Percentiles rank a stretch among this genome's conserved stretches.
phyloP scores from a whole-genome alignment of 1,140 invertebrate genomes.

The Procambarus virginalis region DNA sequence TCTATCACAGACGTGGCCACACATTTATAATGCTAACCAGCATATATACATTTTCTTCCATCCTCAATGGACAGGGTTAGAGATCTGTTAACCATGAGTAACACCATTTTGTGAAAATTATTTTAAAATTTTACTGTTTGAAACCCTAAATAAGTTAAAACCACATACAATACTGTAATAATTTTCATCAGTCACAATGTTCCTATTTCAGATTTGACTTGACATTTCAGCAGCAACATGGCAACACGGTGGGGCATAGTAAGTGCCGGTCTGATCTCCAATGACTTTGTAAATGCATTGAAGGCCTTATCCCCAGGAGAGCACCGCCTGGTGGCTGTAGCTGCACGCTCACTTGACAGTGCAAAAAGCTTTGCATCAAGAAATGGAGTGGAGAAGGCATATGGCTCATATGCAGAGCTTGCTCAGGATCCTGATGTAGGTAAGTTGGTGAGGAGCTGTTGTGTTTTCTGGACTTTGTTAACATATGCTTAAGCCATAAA shows the following conservation, averaged over 20 bases:
- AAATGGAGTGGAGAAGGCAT: constrained; percentile 82
- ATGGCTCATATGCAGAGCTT: constrained; percentile 85
- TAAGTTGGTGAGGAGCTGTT: background rate
- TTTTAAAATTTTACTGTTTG: no score
- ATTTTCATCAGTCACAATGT: no score
- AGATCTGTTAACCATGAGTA: no score
- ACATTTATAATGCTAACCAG: no score
- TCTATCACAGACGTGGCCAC: no score
- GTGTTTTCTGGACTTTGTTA: no score
- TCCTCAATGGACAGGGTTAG: no score
- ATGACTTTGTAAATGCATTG: constrained; percentile 86
- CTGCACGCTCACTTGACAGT: constrained; percentile 80
- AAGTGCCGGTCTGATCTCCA: constrained; percentile 82
- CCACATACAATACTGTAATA: no score
- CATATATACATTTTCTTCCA: no score
- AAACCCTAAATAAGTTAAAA: no score
- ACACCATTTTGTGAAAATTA: no score
- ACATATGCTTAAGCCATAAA: no score
- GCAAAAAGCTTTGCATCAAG: constrained; percentile 84
- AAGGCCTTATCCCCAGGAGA: constrained; percentile 75
- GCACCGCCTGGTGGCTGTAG: constrained; percentile 84
- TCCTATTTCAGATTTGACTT: background rate
- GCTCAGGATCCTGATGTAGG: constrained; percentile 82
- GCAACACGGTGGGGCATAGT: constrained; percentile 81
- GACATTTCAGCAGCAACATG: background rate